Base-by-base conservation (phyloP, 2,888 invertebrate genomes). In the Archips xylosteana region DNA sequence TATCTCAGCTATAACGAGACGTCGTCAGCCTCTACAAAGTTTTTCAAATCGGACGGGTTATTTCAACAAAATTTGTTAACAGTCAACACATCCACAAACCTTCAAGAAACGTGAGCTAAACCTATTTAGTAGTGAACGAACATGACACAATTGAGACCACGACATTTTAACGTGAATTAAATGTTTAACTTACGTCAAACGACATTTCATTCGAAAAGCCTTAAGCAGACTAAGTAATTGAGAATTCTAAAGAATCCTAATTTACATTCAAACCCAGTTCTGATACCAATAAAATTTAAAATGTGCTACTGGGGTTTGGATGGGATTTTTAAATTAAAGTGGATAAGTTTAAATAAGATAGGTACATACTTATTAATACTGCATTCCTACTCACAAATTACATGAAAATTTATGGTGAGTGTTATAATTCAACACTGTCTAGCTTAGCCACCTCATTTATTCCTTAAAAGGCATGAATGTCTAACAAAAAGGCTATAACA, bases 1-100 rank as follows among this genome's bases (percentile, higher is more conserved):
- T 32, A 68, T 73, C 66, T 69, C 23, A 64, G 63, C 64, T 49
- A 64, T 73, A 59, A 57, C 59, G 68, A 42, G 34, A 42, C 57
- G 39, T 64, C 59, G 49, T 39, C 39, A 64, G 59, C 49, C n/a
- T 15, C 49, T 59, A 54, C 42, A 42, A 68, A 57, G 57, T 39
- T 49, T 34, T 72, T 67, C 42, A n/a, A 72, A 34, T 39, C 39
- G 2, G 45, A 67, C 45, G 32, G 60, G 71, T 15, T 61, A 15
- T 54, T 61, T 39, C 57, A 57, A 57, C 57, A 23, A 2, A 62
- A 1, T 13, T 61, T 45, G 60, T 61, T 23, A 23, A n/a, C 6
- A 6, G 23, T 0, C 23, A 23, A 23, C 23, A 23, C 23, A 23
- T 23, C 23, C 23, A 23, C 23, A 23, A 39, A 5, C 39, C 39